Evolutionary conservation across 2,113 vertebrate species (phyloP), one percentile per base, ranked within the genome.

Genomic region (Paralichthys olivaceus): DNA sequence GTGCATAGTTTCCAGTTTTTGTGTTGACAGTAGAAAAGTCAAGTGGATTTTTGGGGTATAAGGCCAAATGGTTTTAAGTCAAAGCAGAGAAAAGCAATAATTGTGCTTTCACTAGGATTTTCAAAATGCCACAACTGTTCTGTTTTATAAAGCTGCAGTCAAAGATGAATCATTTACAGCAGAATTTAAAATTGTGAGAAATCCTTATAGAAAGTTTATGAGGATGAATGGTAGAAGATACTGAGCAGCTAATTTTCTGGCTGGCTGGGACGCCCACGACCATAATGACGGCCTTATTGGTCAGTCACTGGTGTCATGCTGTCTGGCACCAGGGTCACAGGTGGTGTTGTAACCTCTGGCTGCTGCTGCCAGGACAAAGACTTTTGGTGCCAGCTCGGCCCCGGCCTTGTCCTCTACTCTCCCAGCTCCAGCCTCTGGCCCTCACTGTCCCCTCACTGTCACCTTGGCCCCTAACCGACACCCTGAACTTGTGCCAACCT

Each of bases 401-500:
- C 47, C 8, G 45, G 57, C 69, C 81, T 69, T 47, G 61, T 87
- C 77, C 73, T 65, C 28, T 47, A 26, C 72, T 75, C 78, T 84
- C 64, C 29, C 37, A 79, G 62, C 67, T 72, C 66, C 54, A 77
- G 87, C 77, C 80, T 79, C 79, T 80, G 79, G 84, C 69, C 79
- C 59, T 79, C 65, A 19, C 63, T 82, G 81, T 84, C 89, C 69
- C 79, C 59, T 79, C 65, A 19, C 63, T 82, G 81, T 84, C 89
- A 88, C 86, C 85, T 86, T 87, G 84, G 74, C 80, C 80, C 72
- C 37, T 75, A 54, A 61, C 66, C 68, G 72, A 75, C 76, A 78
- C 58, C 63, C 72, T 84, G 82, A 87, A 80, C 72, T 45, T 32
- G 63, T 0, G 77, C 88, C 90, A 90, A 81, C 67, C 76, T 90